Conservation (phyloP, 2,797 vertebrate species). For the Semotilus atromaculatus region DNA sequence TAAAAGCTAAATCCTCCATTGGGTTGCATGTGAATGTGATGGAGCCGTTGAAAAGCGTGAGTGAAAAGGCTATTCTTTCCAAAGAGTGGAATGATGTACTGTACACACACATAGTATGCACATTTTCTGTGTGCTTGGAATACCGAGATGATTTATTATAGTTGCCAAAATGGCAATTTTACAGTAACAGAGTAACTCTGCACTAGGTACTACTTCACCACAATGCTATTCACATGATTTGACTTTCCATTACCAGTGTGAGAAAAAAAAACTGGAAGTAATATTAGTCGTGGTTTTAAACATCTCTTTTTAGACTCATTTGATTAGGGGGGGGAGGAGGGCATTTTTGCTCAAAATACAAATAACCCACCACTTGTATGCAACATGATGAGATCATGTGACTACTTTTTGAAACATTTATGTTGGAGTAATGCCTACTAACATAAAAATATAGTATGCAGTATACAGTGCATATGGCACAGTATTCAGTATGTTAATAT, state of each 20-base stretch:
- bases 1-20: not conserved
- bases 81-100: not conserved
- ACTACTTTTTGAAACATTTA: not conserved
- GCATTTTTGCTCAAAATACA: not conserved
- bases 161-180: not conserved
- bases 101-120: not conserved
- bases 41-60: not conserved
- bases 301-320: not conserved
- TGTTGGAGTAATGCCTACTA: not conserved
- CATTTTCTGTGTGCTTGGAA: not conserved
- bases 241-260: not conserved
- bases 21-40: not conserved
- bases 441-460: not conserved
- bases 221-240: not conserved
- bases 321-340: not conserved
- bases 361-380: not conserved
- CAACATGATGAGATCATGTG: not conserved
- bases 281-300: not conserved
- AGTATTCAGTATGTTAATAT: not conserved
- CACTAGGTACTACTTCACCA: not conserved
- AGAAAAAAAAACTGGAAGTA: not conserved
- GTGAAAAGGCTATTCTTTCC: not conserved
- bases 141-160: not conserved
- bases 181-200: not conserved
- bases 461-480: not conserved